Percentiles rank a stretch among this genome's conserved stretches.
Conservation (phyloP, 2,888 invertebrate genomes). For the Lagria hirta region DNA sequence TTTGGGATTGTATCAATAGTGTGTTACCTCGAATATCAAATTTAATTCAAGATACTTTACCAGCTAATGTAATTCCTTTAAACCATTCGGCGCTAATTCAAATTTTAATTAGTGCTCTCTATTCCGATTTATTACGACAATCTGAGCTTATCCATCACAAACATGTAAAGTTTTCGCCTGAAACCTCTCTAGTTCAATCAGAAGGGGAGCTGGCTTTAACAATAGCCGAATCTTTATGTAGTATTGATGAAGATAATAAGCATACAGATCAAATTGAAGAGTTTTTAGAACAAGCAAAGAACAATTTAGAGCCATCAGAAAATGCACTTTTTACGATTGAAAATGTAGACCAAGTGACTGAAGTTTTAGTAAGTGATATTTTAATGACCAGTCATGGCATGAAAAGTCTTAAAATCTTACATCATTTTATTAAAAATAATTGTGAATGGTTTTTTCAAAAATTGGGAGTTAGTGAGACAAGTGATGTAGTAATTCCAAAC, state of each 20-base stretch:
- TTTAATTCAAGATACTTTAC: slow-evolving; percentile 68
- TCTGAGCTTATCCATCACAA: slow-evolving; percentile 47
- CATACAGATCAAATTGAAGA: slow-evolving; percentile 73
- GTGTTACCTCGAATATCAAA: slow-evolving; percentile 57
- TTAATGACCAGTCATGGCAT: slow-evolving; percentile 64
- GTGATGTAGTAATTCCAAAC: slow-evolving; percentile 48
- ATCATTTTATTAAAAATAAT: slow-evolving; percentile 70
- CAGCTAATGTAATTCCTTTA: slow-evolving; percentile 69
- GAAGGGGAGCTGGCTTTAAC: slow-evolving; percentile 64
- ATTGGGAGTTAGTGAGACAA: slow-evolving; percentile 55
- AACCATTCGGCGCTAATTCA: slow-evolving; percentile 73
- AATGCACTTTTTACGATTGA: slow-evolving; percentile 54
- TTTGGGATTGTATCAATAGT: slow-evolving; percentile 68
- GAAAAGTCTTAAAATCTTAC: slow-evolving; percentile 60
- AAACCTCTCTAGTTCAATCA: slow-evolving; percentile 32
- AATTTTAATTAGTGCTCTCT: slow-evolving; percentile 67
- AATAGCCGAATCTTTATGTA: slow-evolving; percentile 76
- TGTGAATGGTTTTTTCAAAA: slow-evolving; percentile 68
- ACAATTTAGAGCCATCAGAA: slow-evolving; percentile 46
- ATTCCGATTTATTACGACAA: slow-evolving; percentile 64
- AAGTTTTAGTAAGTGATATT: slow-evolving; percentile 65
- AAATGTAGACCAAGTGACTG: slow-evolving; percentile 56
- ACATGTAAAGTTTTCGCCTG: slow-evolving; percentile 32
- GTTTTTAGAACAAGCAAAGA: slow-evolving; percentile 61
- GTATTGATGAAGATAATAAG: slow-evolving; percentile 77